Conservation (phyloP, 2,797 vertebrate genomes). For the Periparus ater region DNA sequence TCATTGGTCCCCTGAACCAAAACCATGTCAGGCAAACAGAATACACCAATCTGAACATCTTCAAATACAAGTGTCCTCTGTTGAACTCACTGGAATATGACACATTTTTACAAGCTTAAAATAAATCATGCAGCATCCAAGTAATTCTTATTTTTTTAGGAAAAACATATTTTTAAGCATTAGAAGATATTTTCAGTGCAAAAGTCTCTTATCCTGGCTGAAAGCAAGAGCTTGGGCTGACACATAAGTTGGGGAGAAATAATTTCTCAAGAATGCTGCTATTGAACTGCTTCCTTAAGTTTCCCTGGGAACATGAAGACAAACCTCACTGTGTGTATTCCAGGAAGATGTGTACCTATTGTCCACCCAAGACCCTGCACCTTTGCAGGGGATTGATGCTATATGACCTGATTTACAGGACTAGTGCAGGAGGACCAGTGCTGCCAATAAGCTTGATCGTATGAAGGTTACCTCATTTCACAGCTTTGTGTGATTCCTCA, state of each 20-base stretch:
- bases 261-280: not conserved
- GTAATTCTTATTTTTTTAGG: not conserved
- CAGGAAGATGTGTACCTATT: not conserved
- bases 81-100: not conserved
- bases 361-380: no score
- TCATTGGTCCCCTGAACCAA: not conserved
- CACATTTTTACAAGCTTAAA: not conserved
- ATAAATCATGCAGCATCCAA: not conserved
- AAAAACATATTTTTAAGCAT: not conserved
- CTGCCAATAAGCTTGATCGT: accelerated
- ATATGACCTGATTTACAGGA: not conserved
- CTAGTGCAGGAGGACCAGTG: not conserved
- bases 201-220: not conserved
- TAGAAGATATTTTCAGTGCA: not conserved
- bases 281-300: not conserved
- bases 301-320: not conserved
- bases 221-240: not conserved
- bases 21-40: not conserved
- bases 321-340: not conserved
- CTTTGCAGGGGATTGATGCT: not conserved
- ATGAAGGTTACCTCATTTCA: not conserved
- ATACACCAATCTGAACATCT: not conserved
- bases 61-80: not conserved
- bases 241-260: not conserved
- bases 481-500: not conserved